Percentiles rank a stretch among this genome's conserved stretches.
These are phyloP conservation scores for Emydocephalus ijimae DNA, from an alignment of 2,113 vertebrate genomes.

Conservation along the genomic window DNA sequence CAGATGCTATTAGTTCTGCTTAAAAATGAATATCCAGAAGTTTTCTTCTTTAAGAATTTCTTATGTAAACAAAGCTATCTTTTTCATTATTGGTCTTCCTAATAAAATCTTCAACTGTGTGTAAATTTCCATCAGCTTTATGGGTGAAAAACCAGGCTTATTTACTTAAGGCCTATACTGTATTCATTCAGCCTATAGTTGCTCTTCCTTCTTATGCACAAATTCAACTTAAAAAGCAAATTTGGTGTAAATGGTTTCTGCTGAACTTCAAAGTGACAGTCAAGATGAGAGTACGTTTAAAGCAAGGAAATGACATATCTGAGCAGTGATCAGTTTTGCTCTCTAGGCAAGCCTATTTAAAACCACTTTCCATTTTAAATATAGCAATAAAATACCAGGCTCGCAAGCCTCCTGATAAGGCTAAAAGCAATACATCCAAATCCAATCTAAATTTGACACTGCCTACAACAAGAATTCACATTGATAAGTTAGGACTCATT, in stretches of 20 bases:
- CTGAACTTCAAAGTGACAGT: constrained; percentile 50
- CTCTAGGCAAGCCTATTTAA: constrained; percentile 73
- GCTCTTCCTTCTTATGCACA: constrained; percentile 51
- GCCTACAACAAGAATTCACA: constrained; percentile 75
- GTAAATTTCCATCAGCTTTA: constrained; percentile 62
- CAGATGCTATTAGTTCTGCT: not conserved
- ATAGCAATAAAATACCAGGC: constrained; percentile 77
- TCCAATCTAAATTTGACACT: constrained; percentile 82
- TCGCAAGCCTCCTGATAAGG: constrained; percentile 76
- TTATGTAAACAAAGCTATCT: constrained; percentile 56
- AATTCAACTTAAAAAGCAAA: constrained; percentile 37
- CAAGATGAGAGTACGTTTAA: constrained; percentile 58
- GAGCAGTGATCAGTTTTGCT: constrained; percentile 66
- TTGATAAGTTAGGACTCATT: constrained; percentile 76
- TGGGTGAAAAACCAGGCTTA: constrained; percentile 49
- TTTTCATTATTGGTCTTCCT: constrained; percentile 66
- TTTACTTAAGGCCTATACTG: constrained; percentile 57
- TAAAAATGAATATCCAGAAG: not conserved
- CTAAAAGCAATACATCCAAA: constrained; percentile 81
- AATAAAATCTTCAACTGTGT: constrained; percentile 54
- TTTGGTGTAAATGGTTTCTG: constrained; percentile 50
- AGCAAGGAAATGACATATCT: constrained; percentile 68
- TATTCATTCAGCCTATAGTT: constrained; percentile 59
- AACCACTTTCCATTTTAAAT: constrained; percentile 82
- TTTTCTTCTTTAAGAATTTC: constrained; percentile 42